Evolutionary conservation across 1,140 invertebrate species (phyloP).

Genomic region (Penaeus indicus): DNA sequence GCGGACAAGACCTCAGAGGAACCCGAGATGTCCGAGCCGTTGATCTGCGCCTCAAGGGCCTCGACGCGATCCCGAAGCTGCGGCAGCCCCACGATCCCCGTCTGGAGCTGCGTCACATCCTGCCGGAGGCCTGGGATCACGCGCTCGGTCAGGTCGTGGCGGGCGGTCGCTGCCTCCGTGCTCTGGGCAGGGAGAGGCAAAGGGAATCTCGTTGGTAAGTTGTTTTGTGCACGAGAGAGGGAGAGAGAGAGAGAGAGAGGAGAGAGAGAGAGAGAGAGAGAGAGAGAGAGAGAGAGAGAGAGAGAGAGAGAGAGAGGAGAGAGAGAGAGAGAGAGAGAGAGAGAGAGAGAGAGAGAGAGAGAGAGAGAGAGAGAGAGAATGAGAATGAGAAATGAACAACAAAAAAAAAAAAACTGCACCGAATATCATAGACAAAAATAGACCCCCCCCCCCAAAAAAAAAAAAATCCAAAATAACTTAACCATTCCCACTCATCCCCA

Average conservation of each 20-base stretch:
- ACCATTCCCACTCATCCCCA: too few species aligned
- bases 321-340: conserved; percentile 40
- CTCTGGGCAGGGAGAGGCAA: neutral
- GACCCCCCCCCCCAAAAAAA: too few species aligned
- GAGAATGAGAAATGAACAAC: too few species aligned
- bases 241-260: too few species aligned
- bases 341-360: conserved; percentile 37
- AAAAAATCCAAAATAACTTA: too few species aligned
- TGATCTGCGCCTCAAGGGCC: neutral
- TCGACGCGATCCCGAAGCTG: neutral
- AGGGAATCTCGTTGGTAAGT: neutral
- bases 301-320: conserved; percentile 36
- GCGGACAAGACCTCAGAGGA: neutral
- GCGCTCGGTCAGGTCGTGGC: neutral
- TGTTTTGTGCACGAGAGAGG: too few species aligned
- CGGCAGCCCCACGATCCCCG: neutral
- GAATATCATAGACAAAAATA: too few species aligned
- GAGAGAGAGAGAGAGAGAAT: neutral
- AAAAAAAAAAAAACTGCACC: too few species aligned
- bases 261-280: neutral
- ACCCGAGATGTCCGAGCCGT: neutral
- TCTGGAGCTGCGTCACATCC: neutral
- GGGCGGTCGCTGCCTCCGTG: neutral
- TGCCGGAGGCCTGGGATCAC: neutral
- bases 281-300: conserved; percentile 17